A percentile compares a stretch with the other conserved stretches of the same genome.
Conservation (phyloP, 2,113 vertebrate genomes). For the Coptodon rendalli region DNA sequence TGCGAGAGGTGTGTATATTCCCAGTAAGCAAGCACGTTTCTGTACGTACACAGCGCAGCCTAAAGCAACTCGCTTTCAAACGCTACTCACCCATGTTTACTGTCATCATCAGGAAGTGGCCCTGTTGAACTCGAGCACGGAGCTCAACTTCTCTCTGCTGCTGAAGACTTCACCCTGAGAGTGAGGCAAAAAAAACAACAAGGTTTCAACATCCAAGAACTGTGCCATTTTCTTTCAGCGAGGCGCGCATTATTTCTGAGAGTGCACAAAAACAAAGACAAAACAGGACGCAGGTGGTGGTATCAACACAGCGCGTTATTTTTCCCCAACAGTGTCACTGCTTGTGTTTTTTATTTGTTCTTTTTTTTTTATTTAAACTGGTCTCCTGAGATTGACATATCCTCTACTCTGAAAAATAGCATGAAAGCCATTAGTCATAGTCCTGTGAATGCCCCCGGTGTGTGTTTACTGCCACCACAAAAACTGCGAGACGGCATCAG, state of each 20-base stretch:
- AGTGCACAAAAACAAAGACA: constrained; percentile 45
- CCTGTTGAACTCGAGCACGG: constrained; percentile 68
- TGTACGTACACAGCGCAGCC: not conserved
- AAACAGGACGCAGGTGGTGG: constrained; percentile 61
- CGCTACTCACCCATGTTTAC: constrained; percentile 76
- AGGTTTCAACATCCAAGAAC: constrained; percentile 20
- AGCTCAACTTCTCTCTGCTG: constrained; percentile 64
- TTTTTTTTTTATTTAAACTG: constrained; percentile 28
- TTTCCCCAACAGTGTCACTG: not conserved
- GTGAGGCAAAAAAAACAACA: not conserved
- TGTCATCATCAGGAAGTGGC: constrained; percentile 79
- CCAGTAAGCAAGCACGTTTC: not conserved
- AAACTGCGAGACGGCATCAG: not conserved
- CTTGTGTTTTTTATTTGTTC: constrained; percentile 26
- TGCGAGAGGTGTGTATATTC: constrained; percentile 6
- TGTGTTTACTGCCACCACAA: not conserved
- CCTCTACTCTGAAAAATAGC: constrained; percentile 8
- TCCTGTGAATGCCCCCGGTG: not conserved
- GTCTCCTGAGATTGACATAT: constrained; percentile 19
- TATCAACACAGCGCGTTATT: constrained; percentile 29
- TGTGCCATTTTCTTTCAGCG: constrained; percentile 5
- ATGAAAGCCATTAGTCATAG: not conserved
- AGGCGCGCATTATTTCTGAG: constrained; percentile 14
- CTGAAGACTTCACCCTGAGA: constrained; percentile 58
- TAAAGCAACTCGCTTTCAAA: not conserved